Base-by-base conservation (phyloP, 2,888 invertebrate genomes). In the Ypsolopha sequella region DNA sequence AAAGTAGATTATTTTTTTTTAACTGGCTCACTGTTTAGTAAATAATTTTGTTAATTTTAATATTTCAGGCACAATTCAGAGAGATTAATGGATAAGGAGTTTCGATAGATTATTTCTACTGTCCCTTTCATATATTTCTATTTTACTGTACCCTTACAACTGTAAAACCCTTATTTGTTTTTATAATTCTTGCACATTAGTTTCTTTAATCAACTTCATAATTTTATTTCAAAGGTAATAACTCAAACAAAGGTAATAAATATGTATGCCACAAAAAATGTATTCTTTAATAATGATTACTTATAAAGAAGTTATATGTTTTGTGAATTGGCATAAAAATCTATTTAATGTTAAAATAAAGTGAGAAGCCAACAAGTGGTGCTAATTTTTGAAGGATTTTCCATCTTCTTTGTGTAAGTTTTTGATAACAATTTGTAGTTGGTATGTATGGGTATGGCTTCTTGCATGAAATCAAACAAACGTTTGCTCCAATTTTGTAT, bases 371-470 rank as follows among this genome's bases (percentile, higher is more conserved):
- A 80, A 82, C 62, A 68, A 68, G 76, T 85, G 85, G 85, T 86
- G 85, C 85, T 86, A 86, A 82, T 84, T 86, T 86, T 85, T 61
- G 80, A 81, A 68, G 71, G 78, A 72, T 85, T 82, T 82, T 80
- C 74, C 77, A 80, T 71, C 77, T 55, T 74, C 66, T 69, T 34
- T 52, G 51, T 24, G 24, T 80, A 78, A 66, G 70, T 72, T 80
- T 80, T 80, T 76, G 67, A 78, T 78, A 79, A 64, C 68, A 65
- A 62, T 70, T 34, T 67, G 69, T 74, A 70, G 59, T 67, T 68
- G 61, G 66, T 63, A 63, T 59, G 61, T 34, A 41, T 62, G 67
- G 63, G 58, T 61, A 62, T 64, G 76, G 77, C 76, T 78, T 80
- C 73, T 76, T 73, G 63, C 73, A 61, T 56, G 39, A 9, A 46